Conservation (phyloP, 2,797 vertebrate species). For the Leontocebus nigricollis region DNA sequence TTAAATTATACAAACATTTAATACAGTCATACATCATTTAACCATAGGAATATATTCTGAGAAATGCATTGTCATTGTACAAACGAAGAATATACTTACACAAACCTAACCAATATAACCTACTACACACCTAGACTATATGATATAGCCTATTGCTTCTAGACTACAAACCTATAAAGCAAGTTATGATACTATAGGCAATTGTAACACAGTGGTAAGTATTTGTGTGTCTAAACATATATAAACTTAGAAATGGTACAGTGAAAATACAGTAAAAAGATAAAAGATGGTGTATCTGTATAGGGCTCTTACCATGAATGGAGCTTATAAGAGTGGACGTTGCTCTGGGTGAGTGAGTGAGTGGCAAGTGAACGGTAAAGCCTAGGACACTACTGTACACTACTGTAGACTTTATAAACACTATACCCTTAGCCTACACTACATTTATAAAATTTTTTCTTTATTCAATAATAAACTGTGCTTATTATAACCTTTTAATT, state of each 20-base stretch:
- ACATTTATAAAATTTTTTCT: neutral
- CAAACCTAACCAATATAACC: neutral
- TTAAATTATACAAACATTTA: neutral
- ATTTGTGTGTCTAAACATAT: neutral
- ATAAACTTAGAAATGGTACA: neutral
- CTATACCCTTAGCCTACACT: neutral
- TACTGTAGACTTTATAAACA: neutral
- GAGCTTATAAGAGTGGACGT: neutral
- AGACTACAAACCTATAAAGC: neutral
- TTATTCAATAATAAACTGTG: neutral
- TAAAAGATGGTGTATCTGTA: neutral
- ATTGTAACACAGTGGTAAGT: neutral
- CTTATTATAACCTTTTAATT: neutral
- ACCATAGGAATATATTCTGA: neutral
- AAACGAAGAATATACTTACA: neutral
- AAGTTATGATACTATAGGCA: neutral
- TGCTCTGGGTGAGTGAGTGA: neutral
- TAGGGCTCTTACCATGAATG: neutral
- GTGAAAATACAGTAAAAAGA: neutral
- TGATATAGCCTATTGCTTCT: neutral
- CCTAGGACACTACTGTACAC: neutral
- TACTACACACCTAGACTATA: neutral
- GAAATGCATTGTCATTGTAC: neutral
- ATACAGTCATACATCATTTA: neutral
- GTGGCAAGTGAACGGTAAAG: neutral